phyloP scores from a whole-genome alignment of 1,140 invertebrate species.

The Zaprionus lachaisei region DNA sequence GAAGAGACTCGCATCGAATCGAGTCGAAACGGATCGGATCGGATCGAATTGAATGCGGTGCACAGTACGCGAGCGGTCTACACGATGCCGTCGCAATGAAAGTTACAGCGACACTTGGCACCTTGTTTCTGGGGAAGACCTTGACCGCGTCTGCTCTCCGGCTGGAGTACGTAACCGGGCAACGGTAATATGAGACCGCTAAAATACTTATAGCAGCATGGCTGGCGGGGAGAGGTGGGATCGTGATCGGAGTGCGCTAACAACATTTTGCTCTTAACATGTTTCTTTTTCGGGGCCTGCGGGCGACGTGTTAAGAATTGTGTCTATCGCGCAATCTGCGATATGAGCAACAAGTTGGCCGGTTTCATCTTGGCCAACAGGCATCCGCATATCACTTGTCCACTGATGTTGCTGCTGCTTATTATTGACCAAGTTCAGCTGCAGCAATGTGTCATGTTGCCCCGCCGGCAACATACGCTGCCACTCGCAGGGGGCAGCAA shows the following conservation, averaged over 20 bases:
- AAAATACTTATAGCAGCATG: slow-evolving; percentile 53
- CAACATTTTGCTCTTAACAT: slow-evolving; percentile 81
- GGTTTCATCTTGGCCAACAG: slow-evolving; percentile 49
- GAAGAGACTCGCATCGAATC: neutral
- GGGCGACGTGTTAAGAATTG: slow-evolving; percentile 69
- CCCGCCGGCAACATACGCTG: slow-evolving; percentile 34
- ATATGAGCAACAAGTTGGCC: slow-evolving; percentile 49
- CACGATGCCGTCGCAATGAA: slow-evolving; percentile 34
- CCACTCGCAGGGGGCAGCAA: slow-evolving; percentile 13
- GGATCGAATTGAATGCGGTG: neutral
- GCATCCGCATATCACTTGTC: slow-evolving; percentile 51
- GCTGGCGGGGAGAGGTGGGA: slow-evolving; percentile 21
- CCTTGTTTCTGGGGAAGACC: slow-evolving; percentile 49
- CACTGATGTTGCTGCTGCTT: slow-evolving; percentile 32
- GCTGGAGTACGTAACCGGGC: slow-evolving; percentile 1
- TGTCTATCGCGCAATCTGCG: slow-evolving; percentile 58
- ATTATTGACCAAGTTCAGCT: slow-evolving; percentile 74
- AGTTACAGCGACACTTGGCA: slow-evolving; percentile 39
- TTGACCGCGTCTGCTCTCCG: slow-evolving; percentile 56
- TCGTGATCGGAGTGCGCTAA: slow-evolving; percentile 58
- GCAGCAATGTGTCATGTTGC: slow-evolving; percentile 73
- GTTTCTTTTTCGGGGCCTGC: slow-evolving; percentile 37
- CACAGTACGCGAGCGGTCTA: neutral
- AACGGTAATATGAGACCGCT: slow-evolving; percentile 79
- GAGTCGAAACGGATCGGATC: neutral